phyloP scores from a whole-genome alignment of 2,113 vertebrate genomes.

The Aramus guarauna region DNA sequence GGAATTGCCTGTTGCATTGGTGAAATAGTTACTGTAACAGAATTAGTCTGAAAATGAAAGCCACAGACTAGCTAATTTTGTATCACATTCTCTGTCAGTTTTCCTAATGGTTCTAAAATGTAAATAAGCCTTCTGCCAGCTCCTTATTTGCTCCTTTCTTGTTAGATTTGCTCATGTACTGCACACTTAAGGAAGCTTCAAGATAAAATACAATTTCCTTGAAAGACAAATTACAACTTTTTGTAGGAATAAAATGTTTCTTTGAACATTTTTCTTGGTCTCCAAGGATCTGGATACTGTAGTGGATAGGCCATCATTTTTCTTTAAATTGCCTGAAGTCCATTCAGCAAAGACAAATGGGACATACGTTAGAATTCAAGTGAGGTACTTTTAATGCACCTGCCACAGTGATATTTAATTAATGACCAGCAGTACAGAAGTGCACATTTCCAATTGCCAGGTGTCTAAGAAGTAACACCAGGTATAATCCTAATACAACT shows the following conservation, averaged over 20 bases:
- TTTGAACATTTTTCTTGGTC: neutral
- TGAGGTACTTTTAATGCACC: neutral
- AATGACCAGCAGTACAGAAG: neutral
- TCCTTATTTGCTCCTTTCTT: neutral
- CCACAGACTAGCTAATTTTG: neutral
- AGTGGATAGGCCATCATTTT: neutral
- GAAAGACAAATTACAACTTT: neutral
- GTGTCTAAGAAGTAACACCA: neutral
- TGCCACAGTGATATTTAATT: neutral
- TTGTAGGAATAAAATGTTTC: neutral
- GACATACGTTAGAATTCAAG: neutral
- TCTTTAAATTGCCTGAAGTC: neutral
- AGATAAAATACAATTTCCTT: neutral
- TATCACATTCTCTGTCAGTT: neutral
- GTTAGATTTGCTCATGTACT: neutral
- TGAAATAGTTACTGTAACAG: neutral
- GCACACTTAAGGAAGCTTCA: neutral
- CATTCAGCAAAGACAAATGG: neutral
- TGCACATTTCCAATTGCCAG: neutral
- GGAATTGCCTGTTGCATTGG: neutral
- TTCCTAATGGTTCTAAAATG: neutral
- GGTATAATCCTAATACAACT: neutral
- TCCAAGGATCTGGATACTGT: neutral
- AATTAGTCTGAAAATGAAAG: neutral
- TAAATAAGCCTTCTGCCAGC: neutral